A percentile compares a stretch with the other conserved stretches of the same genome.
Conservation (phyloP, 2,888 invertebrate genomes). For the Drosophila kuntzei region DNA sequence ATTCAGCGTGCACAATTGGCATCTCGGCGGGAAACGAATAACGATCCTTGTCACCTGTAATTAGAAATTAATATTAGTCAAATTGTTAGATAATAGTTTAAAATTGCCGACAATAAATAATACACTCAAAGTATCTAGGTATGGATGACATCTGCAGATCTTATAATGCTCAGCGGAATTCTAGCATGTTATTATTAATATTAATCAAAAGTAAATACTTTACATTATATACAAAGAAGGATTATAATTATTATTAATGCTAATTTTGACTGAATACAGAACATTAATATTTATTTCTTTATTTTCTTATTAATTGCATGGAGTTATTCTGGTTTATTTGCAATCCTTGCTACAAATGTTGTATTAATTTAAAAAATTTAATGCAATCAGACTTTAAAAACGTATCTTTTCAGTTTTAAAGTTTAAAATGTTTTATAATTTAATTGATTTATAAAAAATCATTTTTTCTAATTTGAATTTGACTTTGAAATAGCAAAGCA, state of each 20-base stretch:
- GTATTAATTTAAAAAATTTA: no score
- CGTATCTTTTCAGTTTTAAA: no score
- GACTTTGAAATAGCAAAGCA: no score
- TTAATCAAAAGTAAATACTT: no score
- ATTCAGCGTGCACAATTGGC: conserved; percentile 97
- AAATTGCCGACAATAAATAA: conserved; percentile 1
- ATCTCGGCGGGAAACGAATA: conserved; percentile 95
- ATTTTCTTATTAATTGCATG: neutral
- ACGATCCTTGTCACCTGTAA: conserved; percentile 90
- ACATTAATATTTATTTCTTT: neutral
- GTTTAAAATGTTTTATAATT: no score
- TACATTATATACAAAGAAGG: neutral
- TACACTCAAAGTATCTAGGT: conserved; percentile 12
- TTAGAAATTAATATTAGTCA: conserved; percentile 15
- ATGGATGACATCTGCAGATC: conserved; percentile 22
- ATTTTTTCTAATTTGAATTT: no score
- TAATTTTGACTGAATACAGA: neutral
- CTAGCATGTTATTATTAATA: neutral
- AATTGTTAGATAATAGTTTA: neutral
- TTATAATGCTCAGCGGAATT: neutral
- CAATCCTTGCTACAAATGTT: no score
- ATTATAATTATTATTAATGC: neutral
- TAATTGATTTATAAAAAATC: no score
- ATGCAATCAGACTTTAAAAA: no score
- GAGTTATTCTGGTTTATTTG: no score